Conservation (phyloP, 2,888 invertebrate species). For the Augochlorella aurata region DNA sequence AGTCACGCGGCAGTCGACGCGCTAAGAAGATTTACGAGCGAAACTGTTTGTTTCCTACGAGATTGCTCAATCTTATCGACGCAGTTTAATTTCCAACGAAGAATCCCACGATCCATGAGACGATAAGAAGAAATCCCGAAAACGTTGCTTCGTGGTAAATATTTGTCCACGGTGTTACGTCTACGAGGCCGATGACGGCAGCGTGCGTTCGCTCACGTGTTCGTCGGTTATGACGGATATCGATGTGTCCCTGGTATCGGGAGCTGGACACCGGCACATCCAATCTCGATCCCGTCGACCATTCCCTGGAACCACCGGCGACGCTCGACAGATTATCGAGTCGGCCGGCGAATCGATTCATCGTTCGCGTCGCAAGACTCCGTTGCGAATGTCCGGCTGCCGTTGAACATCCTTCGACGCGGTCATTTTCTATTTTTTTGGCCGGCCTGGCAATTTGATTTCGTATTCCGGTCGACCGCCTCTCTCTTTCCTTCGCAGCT, state of each 20-base stretch:
- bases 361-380: neutral
- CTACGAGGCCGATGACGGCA: neutral
- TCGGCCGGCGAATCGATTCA: neutral
- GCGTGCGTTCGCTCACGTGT: neutral
- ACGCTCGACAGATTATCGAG: neutral
- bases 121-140: neutral
- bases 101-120: neutral
- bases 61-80: neutral
- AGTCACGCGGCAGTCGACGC: neutral
- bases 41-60: neutral
- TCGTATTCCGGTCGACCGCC: constrained; percentile 49
- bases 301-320: neutral
- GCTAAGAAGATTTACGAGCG: neutral
- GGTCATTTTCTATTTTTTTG: constrained; percentile 39
- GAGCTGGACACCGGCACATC: neutral
- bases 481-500: constrained; percentile 23
- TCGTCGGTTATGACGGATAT: constrained; percentile 3
- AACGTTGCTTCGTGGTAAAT: neutral
- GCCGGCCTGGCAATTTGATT: constrained; percentile 56
- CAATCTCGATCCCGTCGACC: neutral
- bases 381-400: constrained; percentile 19
- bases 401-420: constrained; percentile 39
- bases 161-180: neutral
- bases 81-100: neutral
- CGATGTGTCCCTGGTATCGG: neutral